Percentiles rank a stretch among this genome's conserved stretches.
These are phyloP conservation scores for Pantherophis vulpinus DNA, from an alignment of 2,797 vertebrate genomes.

Conservation along the genomic window DNA sequence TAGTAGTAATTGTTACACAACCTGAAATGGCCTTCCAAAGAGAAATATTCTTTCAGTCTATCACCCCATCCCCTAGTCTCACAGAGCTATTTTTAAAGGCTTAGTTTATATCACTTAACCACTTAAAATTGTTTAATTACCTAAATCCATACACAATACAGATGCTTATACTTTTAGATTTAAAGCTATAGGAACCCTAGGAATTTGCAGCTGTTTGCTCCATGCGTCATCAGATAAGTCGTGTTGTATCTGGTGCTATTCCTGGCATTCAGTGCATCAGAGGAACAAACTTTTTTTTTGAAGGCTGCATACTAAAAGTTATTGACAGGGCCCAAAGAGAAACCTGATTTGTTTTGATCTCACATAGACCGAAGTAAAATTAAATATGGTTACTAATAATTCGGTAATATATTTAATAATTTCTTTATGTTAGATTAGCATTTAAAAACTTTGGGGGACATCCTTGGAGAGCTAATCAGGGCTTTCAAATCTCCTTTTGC, in stretches of 20 bases:
- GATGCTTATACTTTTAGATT: not conserved
- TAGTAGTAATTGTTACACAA: not conserved
- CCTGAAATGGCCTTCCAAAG: not conserved
- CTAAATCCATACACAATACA: not conserved
- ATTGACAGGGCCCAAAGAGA: not conserved
- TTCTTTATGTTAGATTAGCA: not conserved
- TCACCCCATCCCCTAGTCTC: not conserved
- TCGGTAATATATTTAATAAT: not conserved
- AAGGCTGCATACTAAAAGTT: not conserved
- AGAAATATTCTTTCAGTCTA: not conserved
- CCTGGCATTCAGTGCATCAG: slow-evolving; percentile 21
- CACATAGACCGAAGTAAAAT: not conserved
- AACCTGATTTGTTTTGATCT: not conserved
- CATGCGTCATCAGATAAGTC: not conserved
- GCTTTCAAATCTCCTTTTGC: not conserved
- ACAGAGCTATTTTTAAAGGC: not conserved
- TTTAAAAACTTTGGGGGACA: not conserved
- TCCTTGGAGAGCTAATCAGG: not conserved
- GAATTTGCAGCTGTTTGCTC: slow-evolving; percentile 16
- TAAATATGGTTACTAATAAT: not conserved
- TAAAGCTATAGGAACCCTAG: not conserved
- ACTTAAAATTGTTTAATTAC: not conserved
- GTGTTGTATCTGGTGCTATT: not conserved
- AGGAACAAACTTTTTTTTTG: not conserved
- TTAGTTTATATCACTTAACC: not conserved